A percentile compares a stretch with the other conserved stretches of the same genome.
Conservation (phyloP, 1,140 invertebrate genomes). For the Arctopsyche grandis region DNA sequence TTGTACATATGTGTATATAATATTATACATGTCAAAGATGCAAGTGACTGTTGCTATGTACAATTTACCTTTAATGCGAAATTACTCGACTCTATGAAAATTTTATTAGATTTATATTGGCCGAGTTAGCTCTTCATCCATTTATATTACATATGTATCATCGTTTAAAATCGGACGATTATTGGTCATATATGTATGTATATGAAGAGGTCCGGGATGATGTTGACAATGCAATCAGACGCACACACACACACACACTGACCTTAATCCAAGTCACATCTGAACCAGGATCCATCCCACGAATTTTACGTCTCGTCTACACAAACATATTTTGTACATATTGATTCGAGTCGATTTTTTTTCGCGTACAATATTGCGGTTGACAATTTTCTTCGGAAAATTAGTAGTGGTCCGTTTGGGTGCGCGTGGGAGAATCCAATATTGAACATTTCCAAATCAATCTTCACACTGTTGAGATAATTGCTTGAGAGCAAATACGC, state of each 20-base stretch:
- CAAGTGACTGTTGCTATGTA: no score
- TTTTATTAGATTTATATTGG: no score
- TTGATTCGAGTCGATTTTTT: background rate
- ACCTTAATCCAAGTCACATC: conserved; percentile 1
- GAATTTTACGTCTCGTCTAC: background rate
- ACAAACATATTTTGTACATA: background rate
- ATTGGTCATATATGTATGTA: no score
- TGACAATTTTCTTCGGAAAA: background rate
- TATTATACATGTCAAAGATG: no score
- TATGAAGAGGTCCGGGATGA: background rate
- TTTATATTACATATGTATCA: no score
- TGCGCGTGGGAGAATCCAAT: background rate
- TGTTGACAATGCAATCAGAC: background rate
- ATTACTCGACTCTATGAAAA: no score
- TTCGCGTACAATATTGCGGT: background rate
- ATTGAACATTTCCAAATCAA: background rate
- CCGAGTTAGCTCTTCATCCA: no score
- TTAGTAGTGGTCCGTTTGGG: no score
- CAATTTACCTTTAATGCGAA: no score
- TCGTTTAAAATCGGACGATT: no score
- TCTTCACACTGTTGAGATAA: background rate
- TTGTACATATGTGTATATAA: no score
- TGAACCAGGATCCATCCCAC: conserved; percentile 12
- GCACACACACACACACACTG: background rate
- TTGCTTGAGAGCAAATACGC: no score